Percentiles rank a stretch among this genome's conserved stretches.
Evolutionary conservation across 2,888 invertebrate genomes (phyloP).

Genomic region (Tetropium fuscum): DNA sequence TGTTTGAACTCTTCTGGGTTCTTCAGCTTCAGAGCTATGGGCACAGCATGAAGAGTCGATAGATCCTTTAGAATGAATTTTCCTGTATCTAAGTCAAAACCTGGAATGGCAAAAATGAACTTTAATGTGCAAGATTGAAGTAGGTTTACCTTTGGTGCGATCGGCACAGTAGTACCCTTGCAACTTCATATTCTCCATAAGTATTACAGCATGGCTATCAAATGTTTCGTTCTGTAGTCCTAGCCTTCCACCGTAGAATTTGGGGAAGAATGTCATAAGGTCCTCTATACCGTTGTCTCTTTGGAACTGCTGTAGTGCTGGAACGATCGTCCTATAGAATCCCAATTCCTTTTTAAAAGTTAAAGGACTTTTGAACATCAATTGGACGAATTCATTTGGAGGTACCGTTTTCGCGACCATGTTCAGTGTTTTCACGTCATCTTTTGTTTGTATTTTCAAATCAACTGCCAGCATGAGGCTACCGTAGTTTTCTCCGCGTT

Average conservation of each 20-base stretch:
- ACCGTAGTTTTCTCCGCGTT: slow-evolving; percentile 72
- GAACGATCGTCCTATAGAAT: slow-evolving; percentile 65
- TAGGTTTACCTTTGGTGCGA: slow-evolving; percentile 53
- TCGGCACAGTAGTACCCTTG: slow-evolving; percentile 65
- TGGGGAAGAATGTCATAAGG: slow-evolving; percentile 63
- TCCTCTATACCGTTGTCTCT: slow-evolving; percentile 61
- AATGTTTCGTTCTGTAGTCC: slow-evolving; percentile 51
- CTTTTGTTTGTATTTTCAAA: slow-evolving; percentile 48
- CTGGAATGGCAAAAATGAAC: too few species aligned
- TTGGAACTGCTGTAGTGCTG: slow-evolving; percentile 64
- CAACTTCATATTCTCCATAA: slow-evolving; percentile 69
- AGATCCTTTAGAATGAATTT: slow-evolving; percentile 59
- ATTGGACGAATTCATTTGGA: slow-evolving; percentile 48
- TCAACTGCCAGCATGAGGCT: slow-evolving; percentile 67
- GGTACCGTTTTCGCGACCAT: slow-evolving; percentile 43
- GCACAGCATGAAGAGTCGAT: slow-evolving; percentile 29
- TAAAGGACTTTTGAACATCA: slow-evolving; percentile 66
- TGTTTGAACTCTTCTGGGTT: slow-evolving; percentile 62
- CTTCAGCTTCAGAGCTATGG: slow-evolving; percentile 64
- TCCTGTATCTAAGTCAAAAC: slow-evolving; percentile 67
- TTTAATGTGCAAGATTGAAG: too few species aligned
- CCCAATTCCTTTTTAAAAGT: slow-evolving; percentile 68
- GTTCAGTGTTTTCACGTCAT: slow-evolving; percentile 26
- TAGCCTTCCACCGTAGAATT: slow-evolving; percentile 65
- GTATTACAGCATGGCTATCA: slow-evolving; percentile 69